Percentiles rank a stretch among this genome's conserved stretches.
Conservation (phyloP, 2,888 invertebrate species). For the Plemyria rubiginata region DNA sequence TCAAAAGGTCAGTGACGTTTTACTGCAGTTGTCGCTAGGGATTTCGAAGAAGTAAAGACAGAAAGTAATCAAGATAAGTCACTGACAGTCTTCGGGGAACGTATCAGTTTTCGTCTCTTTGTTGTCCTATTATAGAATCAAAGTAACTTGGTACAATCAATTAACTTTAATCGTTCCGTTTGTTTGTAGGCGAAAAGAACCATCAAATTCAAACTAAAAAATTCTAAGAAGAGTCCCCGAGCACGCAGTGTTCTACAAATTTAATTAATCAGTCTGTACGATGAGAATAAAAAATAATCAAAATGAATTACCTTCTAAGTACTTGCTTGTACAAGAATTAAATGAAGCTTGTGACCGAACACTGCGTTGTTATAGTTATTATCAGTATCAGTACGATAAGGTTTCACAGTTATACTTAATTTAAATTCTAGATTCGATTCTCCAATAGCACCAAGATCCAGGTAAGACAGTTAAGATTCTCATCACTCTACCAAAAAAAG, state of each 20-base stretch:
- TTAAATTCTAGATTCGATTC: background rate
- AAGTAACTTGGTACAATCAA: slow-evolving; percentile 14
- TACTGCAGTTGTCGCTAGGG: slow-evolving; percentile 19
- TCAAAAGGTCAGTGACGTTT: slow-evolving; percentile 52
- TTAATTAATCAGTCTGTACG: background rate
- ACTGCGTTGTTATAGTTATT: no score
- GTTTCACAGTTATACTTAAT: no score
- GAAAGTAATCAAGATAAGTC: slow-evolving; percentile 11
- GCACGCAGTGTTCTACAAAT: background rate
- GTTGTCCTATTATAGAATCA: slow-evolving; percentile 27
- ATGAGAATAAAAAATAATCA: no score
- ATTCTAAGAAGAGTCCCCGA: background rate
- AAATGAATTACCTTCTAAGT: no score
- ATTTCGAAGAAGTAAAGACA: slow-evolving; percentile 26
- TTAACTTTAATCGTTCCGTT: slow-evolving; percentile 30
- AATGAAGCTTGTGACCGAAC: no score
- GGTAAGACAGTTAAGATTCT: slow-evolving; percentile 6
- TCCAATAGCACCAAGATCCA: background rate
- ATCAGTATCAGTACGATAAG: no score
- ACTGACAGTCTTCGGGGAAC: slow-evolving; percentile 16
- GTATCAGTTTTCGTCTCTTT: slow-evolving; percentile 18
- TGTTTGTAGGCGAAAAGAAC: slow-evolving; percentile 2
- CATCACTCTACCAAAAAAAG: slow-evolving; percentile 27
- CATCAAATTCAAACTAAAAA: background rate
- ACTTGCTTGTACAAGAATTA: no score